Evolutionary conservation across 2,113 vertebrate species (phyloP).

Genomic region (Vulpes lagopus): DNA sequence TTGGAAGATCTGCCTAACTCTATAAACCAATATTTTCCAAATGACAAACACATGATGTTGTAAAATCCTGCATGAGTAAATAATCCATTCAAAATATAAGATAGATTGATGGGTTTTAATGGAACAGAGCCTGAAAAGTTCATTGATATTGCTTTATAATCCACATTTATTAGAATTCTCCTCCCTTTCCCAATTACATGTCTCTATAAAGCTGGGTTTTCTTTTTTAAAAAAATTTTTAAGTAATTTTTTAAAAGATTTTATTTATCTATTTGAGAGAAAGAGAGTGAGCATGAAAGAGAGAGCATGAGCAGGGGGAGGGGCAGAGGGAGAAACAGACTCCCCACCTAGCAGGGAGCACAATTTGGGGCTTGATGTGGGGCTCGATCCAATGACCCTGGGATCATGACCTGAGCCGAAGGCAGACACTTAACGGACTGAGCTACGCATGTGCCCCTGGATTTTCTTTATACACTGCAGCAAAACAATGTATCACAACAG

Average conservation of each 20-base stretch:
- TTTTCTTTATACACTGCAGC: conserved; percentile 22
- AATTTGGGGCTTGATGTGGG: too few relatives aligned
- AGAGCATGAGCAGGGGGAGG: too few relatives aligned
- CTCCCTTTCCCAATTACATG: not conserved
- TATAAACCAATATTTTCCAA: not conserved
- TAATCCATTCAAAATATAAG: not conserved
- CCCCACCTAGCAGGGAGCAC: too few relatives aligned
- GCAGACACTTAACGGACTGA: too few relatives aligned
- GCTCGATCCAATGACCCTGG: too few relatives aligned
- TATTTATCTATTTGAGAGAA: too few relatives aligned
- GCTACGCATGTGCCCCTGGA: not conserved
- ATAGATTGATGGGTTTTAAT: not conserved
- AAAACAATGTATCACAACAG: conserved; percentile 22
- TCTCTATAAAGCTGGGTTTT: conserved; percentile 15
- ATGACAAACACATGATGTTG: not conserved
- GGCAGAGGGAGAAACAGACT: too few relatives aligned
- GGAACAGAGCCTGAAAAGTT: not conserved
- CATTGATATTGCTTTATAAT: not conserved
- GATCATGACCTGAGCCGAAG: too few relatives aligned
- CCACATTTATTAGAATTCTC: not conserved
- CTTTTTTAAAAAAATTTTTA: not conserved
- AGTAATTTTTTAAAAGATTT: too few relatives aligned
- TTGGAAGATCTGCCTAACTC: not conserved
- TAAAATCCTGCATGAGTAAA: not conserved
- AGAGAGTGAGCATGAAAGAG: too few relatives aligned